Base-by-base conservation (phyloP, 2,113 vertebrate genomes). In the Odocoileus hemionus region DNA sequence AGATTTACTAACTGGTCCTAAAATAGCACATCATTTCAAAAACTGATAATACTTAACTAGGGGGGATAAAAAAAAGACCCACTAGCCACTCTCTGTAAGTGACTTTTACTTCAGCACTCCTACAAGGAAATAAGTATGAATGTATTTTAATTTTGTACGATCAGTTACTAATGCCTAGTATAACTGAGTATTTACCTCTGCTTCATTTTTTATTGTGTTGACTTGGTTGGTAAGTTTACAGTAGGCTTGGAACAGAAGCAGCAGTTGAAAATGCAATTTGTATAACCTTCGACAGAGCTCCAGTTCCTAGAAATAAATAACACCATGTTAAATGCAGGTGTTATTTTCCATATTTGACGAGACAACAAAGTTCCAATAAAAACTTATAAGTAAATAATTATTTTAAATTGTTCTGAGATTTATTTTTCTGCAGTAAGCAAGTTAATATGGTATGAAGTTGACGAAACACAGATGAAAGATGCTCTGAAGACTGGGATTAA, bases 241-340 rank as follows among this genome's bases (percentile, higher is more conserved):
- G 97, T 99, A 99, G 90, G 99, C 99, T 98, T 99, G 99, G 98
- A 99, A 99, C 90, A 99, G 99, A 98, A 99, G 99, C 95, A 99
- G 99, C 98, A 99, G 98, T 98, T 99, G 99, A 97, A 99, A 99
- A 98, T 99, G 99, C 97, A 99, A 98, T 98, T 99, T 99, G 98
- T 99, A 99, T 30, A 99, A 98, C 96, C 99, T 98, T 92, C 99
- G 99, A 98, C 99, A 99, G 94, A 99, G 98, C 98, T 99, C 99
- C 99, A 99, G 98, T 98, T 99, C 99, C 99, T 99, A 89, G 79
- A 98, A 98, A 98, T 1, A 76, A 97, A 85, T 33, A 57, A 91
- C 26, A 61, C 86, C 87, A 96, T 0, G 30, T 91, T 97, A 89
- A 96, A 92, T 83, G 78, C 64, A 74, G 70, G 76, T 91, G n/a